phyloP scores from a whole-genome alignment of 2,888 invertebrate species.

The Tenthredo mesomela region DNA sequence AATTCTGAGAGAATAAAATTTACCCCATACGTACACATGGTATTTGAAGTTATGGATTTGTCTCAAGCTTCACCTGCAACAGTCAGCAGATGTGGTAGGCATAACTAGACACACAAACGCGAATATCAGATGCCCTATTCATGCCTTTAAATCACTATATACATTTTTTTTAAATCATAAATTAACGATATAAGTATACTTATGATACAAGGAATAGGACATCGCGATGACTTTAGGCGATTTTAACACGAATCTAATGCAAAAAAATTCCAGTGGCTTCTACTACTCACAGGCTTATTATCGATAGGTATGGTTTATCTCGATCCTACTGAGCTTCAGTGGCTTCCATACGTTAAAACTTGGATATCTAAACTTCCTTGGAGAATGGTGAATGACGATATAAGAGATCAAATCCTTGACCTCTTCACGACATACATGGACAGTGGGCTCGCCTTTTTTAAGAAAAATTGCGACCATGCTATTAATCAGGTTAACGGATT shows the following conservation, averaged over 20 bases:
- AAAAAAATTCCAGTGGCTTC: background rate
- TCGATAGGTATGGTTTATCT: slow-evolving; percentile 93
- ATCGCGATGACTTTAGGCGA: background rate
- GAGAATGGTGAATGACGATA: slow-evolving; percentile 80
- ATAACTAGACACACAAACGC: background rate
- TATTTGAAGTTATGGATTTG: slow-evolving; percentile 90
- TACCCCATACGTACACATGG: slow-evolving; percentile 93
- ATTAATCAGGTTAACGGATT: slow-evolving; percentile 85
- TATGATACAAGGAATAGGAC: background rate
- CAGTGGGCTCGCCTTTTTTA: slow-evolving; percentile 84
- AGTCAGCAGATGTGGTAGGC: slow-evolving; percentile 82
- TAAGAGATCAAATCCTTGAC: slow-evolving; percentile 83
- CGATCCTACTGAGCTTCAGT: slow-evolving; percentile 90
- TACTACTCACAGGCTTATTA: slow-evolving; percentile 55
- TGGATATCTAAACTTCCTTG: slow-evolving; percentile 84
- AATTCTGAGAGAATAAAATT: slow-evolving; percentile 95
- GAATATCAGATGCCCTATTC: background rate
- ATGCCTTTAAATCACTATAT: background rate
- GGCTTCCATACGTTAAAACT: slow-evolving; percentile 89
- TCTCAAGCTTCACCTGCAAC: slow-evolving; percentile 96
- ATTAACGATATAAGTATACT: background rate
- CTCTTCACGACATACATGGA: slow-evolving; percentile 85
- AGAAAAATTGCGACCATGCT: slow-evolving; percentile 84
- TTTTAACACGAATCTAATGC: slow-evolving; percentile 26
- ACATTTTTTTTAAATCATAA: background rate